Evolutionary conservation across 2,113 vertebrate species (phyloP), one percentile per base, ranked within the genome.

Genomic region (Hydropotes inermis): DNA sequence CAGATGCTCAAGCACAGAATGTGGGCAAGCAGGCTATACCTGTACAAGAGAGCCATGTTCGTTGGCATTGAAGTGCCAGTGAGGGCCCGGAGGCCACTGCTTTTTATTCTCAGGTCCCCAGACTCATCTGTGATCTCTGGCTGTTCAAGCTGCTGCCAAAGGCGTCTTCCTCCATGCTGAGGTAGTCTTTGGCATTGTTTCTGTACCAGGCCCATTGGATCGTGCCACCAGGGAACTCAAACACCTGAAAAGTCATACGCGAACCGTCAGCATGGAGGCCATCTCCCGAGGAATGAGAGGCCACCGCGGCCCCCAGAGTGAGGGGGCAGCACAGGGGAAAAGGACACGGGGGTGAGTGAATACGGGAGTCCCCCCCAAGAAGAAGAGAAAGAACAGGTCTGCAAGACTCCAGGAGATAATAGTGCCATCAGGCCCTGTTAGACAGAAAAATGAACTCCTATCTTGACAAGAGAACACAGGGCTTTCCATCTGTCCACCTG

Each of bases 31-130:
- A 8, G 30, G 11, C 19, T 7, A 45, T 98, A 99, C 98, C 98
- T 98, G 98, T 4, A 95, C 45, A 17, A 99, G 92, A 87, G 96
- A 99, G 28, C 99, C 98, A 0, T 98, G 98, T n/a, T 99, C 98
- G 0, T 99, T 98, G 60, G 98, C 98, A 57, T 98, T 98, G 78
- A 98, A 98, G 67, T 99, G 98, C 98, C 99, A 99, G 12, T 99
- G 98, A 58, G 99, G 28, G 93, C 98, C 30, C 97, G 97, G 13
- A 99, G 94, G 8, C 98, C 98, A n/a, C 96, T 88, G 95, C 98
- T 98, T 30, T 98, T 98, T 95, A 99, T 98, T 78, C 96, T 82
- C 14, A 99, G 64, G 98, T 99, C 12, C 98, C 98, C 70, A 98
- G 97, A 3, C 97, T 98, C 97, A 98, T 98, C 61, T 98, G 93